Conservation (phyloP, 2,797 vertebrate genomes). For the Dendrocincla fuliginosa region DNA sequence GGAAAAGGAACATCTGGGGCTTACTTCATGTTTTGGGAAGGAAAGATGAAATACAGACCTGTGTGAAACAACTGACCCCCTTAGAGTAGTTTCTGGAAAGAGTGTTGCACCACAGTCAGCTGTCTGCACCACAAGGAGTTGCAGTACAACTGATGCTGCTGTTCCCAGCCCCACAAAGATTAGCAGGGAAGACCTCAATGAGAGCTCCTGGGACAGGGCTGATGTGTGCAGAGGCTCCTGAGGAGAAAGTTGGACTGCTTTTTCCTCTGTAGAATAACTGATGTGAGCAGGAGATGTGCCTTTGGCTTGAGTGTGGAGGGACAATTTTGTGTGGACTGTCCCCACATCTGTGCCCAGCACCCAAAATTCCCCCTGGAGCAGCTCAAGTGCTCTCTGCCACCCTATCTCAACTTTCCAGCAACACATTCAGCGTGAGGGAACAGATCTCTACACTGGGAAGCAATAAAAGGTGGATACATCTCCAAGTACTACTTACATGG, state of each 20-base stretch:
- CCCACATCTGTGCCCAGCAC: neutral
- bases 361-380: neutral
- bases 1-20: neutral
- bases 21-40: neutral
- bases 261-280: neutral
- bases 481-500: constrained; percentile 83
- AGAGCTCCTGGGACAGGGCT: neutral
- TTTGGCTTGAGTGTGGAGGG: neutral
- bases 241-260: neutral
- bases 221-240: neutral
- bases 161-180: neutral
- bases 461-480: neutral
- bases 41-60: neutral
- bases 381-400: neutral
- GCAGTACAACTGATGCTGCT: neutral
- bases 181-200: neutral
- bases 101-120: neutral
- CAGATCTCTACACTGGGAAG: neutral
- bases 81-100: neutral
- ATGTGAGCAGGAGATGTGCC: neutral
- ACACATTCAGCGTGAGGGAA: neutral
- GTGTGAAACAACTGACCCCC: neutral
- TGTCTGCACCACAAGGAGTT: neutral
- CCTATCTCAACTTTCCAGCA: neutral
- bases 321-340: neutral